These are phyloP conservation scores for Trinorchestia longiramus DNA, from an alignment of 1,140 invertebrate genomes.

Conservation along the genomic window DNA sequence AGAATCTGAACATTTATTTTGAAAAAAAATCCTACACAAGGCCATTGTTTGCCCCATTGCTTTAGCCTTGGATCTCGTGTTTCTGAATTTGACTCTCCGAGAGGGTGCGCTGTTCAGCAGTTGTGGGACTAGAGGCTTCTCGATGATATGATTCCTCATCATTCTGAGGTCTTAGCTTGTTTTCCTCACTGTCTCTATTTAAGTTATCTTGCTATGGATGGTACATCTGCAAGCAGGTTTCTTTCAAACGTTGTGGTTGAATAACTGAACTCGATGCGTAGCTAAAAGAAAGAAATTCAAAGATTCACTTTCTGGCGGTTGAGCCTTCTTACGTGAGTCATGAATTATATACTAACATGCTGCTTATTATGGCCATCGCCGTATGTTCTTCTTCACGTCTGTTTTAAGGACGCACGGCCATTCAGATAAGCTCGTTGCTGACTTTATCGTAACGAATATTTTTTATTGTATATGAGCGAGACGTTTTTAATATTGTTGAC, in stretches of 20 bases:
- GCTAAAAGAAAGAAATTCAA: neutral
- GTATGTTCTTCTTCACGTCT: neutral
- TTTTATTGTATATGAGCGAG: too few relatives aligned
- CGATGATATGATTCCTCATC: neutral
- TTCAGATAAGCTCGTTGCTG: too few relatives aligned
- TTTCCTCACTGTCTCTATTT: neutral
- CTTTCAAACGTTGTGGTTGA: neutral
- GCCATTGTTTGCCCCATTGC: neutral
- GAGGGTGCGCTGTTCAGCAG: neutral
- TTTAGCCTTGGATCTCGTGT: neutral
- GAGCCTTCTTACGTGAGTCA: too few relatives aligned
- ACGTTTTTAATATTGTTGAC: too few relatives aligned
- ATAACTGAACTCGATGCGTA: neutral
- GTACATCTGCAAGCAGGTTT: neutral
- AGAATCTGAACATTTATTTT: neutral
- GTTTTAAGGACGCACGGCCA: neutral
- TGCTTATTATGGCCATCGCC: neutral
- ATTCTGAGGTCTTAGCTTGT: neutral
- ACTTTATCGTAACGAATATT: too few relatives aligned
- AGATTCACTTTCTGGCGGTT: too few relatives aligned
- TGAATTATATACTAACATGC: neutral
- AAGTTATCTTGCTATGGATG: neutral
- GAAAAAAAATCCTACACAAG: neutral
- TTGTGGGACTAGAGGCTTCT: neutral
- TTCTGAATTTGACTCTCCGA: neutral